A percentile compares a stretch with the other conserved stretches of the same genome.
Evolutionary conservation across 2,113 vertebrate genomes (phyloP).

Genomic region (Pantherophis guttatus): DNA sequence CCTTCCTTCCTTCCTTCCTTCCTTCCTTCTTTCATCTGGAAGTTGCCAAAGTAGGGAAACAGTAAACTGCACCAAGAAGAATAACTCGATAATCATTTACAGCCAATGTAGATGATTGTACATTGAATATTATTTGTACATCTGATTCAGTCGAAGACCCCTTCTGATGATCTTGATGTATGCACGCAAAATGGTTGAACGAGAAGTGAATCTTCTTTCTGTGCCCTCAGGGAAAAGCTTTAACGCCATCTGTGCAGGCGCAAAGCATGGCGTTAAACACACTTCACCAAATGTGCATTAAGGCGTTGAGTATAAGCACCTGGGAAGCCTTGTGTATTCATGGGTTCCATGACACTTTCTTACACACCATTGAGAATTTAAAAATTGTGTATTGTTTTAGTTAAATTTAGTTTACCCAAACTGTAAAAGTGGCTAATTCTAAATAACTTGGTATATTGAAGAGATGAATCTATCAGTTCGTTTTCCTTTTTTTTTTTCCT

Average conservation of each 20-base stretch:
- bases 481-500: background rate
- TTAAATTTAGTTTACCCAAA: background rate
- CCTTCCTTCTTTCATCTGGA: background rate
- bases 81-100: background rate
- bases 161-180: background rate
- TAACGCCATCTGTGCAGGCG: background rate
- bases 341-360: background rate
- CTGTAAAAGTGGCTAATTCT: background rate
- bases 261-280: background rate
- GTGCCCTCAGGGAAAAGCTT: background rate
- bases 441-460: background rate
- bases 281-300: background rate
- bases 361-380: background rate
- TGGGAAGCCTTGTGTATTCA: background rate
- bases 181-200: background rate
- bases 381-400: background rate
- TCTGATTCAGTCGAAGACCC: background rate
- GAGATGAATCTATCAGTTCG: background rate
- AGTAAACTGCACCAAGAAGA: background rate
- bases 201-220: background rate
- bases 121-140: background rate
- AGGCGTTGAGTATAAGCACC: background rate
- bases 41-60: background rate
- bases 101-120: background rate
- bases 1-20: no score